These are phyloP conservation scores for Pipistrellus nathusii DNA, from an alignment of 2,797 vertebrate genomes.

Conservation along the genomic window DNA sequence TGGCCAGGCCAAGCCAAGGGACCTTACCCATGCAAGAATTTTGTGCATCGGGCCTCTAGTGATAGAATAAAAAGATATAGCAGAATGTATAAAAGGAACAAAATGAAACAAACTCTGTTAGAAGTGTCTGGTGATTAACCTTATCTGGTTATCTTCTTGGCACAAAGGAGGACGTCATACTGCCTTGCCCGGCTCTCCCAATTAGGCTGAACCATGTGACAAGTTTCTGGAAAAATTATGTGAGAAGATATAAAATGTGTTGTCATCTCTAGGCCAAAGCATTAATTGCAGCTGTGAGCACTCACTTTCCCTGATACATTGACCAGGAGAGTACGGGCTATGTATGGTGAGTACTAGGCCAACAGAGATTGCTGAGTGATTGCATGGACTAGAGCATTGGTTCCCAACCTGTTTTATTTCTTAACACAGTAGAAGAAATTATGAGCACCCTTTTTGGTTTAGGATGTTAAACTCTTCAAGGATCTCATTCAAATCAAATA, in stretches of 20 bases:
- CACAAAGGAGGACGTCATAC: not conserved
- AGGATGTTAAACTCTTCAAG: not conserved
- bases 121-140: not conserved
- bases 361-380: not conserved
- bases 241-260: not conserved
- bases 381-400: not conserved
- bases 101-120: not conserved
- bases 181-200: not conserved
- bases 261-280: not conserved
- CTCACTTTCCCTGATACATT: not conserved
- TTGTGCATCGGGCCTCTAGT: too few relatives aligned
- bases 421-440: slow-evolving; percentile 20
- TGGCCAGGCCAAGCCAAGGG: too few relatives aligned
- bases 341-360: not conserved
- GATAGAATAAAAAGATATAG: not conserved
- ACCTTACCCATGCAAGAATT: too few relatives aligned
- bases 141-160: not conserved
- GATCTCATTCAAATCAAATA: not conserved
- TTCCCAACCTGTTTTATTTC: not conserved
- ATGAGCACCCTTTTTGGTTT: not conserved
- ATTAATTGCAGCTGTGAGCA: not conserved
- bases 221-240: not conserved
- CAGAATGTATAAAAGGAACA: not conserved
- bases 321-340: not conserved
- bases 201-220: not conserved